phyloP scores from a whole-genome alignment of 2,888 invertebrate species.

The Epinotia nisella region DNA sequence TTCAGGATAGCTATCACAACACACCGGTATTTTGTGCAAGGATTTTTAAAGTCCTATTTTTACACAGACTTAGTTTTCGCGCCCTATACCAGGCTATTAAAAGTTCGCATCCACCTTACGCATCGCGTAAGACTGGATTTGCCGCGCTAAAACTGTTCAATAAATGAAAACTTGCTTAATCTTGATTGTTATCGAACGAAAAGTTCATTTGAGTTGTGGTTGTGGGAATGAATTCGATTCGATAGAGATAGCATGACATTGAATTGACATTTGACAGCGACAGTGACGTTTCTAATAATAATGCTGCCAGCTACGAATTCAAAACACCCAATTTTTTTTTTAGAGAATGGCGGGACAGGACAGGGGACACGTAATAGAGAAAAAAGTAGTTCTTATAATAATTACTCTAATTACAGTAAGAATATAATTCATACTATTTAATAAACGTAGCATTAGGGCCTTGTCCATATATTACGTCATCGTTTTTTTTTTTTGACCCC shows the following conservation, averaged over 20 bases:
- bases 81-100: not conserved
- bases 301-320: conserved; percentile 16
- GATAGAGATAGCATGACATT: conserved; percentile 6
- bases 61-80: not conserved
- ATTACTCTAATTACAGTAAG: too few relatives aligned
- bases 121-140: conserved; percentile 32
- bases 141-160: conserved; percentile 26
- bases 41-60: not conserved
- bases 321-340: not conserved
- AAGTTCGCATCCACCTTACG: conserved; percentile 9
- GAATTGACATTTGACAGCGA: conserved; percentile 16
- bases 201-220: not conserved
- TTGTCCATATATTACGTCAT: too few relatives aligned
- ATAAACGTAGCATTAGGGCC: too few relatives aligned
- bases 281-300: conserved; percentile 3
- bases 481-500: too few relatives aligned
- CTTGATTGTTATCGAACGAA: conserved; percentile 36
- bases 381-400: too few relatives aligned
- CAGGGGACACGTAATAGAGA: not conserved
- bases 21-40: conserved; percentile 5
- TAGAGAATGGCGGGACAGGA: too few relatives aligned
- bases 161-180: conserved; percentile 42
- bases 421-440: too few relatives aligned
- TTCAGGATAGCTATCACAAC: not conserved
- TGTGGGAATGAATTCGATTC: not conserved